Conservation (phyloP, 2,113 vertebrate genomes). For the Panthera uncia region DNA sequence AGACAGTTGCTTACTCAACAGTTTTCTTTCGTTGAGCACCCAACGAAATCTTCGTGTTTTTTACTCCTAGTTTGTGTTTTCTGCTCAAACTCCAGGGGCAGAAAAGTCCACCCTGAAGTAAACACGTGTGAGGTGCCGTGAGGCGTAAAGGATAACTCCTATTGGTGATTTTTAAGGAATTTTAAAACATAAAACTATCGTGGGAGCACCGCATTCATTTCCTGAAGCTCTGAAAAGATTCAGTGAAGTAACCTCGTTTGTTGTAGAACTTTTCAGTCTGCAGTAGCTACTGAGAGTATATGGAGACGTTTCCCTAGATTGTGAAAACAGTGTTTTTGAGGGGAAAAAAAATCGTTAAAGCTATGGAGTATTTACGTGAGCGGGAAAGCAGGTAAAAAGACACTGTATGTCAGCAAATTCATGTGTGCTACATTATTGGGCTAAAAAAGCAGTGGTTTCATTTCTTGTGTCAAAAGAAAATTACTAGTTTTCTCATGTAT, state of each 20-base stretch:
- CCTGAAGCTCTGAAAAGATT: neutral
- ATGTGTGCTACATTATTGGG: neutral
- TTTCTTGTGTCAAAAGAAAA: conserved; percentile 48
- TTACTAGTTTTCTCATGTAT: neutral
- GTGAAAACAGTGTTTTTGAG: neutral
- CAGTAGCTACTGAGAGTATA: neutral
- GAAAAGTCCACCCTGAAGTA: neutral
- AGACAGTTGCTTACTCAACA: no score
- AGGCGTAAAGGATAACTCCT: neutral
- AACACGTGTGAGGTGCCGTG: neutral
- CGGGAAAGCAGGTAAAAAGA: conserved; percentile 5
- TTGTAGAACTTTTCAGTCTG: neutral
- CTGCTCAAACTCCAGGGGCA: no score
- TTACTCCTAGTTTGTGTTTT: no score
- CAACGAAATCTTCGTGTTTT: conserved; percentile 15
- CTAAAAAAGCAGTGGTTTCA: neutral
- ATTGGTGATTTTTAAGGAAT: neutral
- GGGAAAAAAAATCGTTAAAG: neutral
- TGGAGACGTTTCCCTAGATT: neutral
- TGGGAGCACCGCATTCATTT: neutral
- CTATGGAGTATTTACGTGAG: neutral
- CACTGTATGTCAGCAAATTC: neutral
- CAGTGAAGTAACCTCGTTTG: neutral
- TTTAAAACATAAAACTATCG: neutral
- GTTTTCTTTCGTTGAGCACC: neutral